Evolutionary conservation across 2,113 vertebrate genomes (phyloP).

Genomic region (Zapornia atra): DNA sequence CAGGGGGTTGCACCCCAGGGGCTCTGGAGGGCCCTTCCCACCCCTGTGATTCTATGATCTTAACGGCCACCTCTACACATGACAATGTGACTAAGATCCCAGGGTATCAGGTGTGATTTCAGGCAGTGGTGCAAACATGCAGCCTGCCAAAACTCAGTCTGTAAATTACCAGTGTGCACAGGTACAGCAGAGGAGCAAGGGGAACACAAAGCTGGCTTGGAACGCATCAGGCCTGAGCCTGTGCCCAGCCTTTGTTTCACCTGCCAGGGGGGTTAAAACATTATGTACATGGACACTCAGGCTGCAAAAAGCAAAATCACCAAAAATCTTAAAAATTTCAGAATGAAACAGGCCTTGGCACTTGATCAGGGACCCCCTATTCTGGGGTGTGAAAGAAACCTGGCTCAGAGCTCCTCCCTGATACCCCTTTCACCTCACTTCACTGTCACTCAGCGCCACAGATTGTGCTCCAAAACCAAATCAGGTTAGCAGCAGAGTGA

Average conservation of each 20-base stretch:
- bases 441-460: fast-evolving
- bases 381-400: not conserved
- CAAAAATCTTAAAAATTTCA: not conserved
- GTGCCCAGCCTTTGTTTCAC: not conserved
- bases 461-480: not conserved
- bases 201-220: not conserved
- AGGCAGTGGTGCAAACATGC: not conserved
- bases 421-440: fast-evolving
- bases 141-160: not conserved
- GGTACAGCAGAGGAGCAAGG: not conserved
- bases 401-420: not conserved
- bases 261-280: not conserved
- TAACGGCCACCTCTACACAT: fast-evolving
- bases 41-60: no score
- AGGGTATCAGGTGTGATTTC: not conserved
- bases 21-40: no score
- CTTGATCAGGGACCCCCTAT: fast-evolving
- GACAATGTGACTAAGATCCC: not conserved
- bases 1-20: no score
- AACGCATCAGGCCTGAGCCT: not conserved
- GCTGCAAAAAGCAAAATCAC: not conserved
- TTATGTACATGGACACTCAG: not conserved
- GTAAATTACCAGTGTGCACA: not conserved
- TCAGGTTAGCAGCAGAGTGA: not conserved
- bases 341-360: not conserved